Base-by-base conservation (phyloP, 1,140 invertebrate genomes). In the Caenorhabditis brenneri region DNA sequence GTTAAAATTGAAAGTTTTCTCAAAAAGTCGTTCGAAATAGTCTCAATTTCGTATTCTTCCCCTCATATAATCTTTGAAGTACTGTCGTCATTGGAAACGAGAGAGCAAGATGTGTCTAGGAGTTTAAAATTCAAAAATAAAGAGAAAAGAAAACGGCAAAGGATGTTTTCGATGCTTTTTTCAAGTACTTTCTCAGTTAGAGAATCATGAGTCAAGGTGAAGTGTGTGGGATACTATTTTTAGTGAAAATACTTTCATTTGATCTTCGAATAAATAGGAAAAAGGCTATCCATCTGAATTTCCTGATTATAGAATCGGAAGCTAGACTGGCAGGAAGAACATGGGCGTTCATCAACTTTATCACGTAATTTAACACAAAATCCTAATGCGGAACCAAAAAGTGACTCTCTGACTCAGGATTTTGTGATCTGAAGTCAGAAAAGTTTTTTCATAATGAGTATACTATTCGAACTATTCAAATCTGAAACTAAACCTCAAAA, bases 161-260 rank as follows among this genome's bases (percentile, higher is more conserved):
- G n/a, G 7, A 4, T 12, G 7, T 0, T 7, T 42, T 31, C 22
- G 7, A 16, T 36, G 19, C 9, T 33, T 36, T 65, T 74, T 46
- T 74, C 65, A 42, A 42, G 65, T 74, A 27, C 22, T 27, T 58
- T 58, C 24, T 27, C n/a, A 58, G 60, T 36, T 65, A 42, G 65
- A 10, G 65, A 74, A 74, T 74, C 65, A 74, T 74, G 33, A 74
- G 65, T 74, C 65, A 42, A 74, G 58, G 65, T 6, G 53, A 5
- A 51, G 48, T 65, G 58, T 10, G 58, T 65, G 58, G 31, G 58
- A 65, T 16, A 65, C 58, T 65, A 65, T 65, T 33, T 65, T 65
- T 65, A 36, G 58, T 51, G 10, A 27, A 27, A 1, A 55, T 10
- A 27, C 12, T 27, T 27, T 55, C 53, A 29, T 10, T 10, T 22